Percentiles rank a stretch among this genome's conserved stretches.
These are phyloP conservation scores for Papilio glaucus DNA, from an alignment of 1,140 invertebrate genomes.

Conservation along the genomic window DNA sequence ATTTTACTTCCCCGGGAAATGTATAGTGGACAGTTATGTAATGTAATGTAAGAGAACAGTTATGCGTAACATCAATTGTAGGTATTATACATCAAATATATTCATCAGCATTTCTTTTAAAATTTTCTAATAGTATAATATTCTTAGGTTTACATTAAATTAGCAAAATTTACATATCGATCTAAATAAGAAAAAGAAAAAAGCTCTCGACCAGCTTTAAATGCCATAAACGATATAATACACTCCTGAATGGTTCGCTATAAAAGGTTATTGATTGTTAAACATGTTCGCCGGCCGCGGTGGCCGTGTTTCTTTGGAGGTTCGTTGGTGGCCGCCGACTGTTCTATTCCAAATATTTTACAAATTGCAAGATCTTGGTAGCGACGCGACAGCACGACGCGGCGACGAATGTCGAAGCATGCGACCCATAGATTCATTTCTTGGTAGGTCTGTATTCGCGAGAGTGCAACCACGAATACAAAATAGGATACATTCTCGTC, in stretches of 20 bases:
- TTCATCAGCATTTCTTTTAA: too few species aligned
- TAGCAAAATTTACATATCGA: background rate
- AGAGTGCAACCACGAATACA: conserved; percentile 35
- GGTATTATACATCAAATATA: too few species aligned
- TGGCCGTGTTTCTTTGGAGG: conserved; percentile 30
- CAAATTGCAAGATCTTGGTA: conserved; percentile 39
- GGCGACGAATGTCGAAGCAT: conserved; percentile 36
- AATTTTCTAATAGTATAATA: background rate
- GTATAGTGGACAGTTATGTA: too few species aligned
- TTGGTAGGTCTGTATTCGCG: conserved; percentile 33
- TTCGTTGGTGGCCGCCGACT: conserved; percentile 38
- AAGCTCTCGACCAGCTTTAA: conserved; percentile 7
- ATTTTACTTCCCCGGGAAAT: too few species aligned
- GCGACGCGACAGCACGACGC: conserved; percentile 38
- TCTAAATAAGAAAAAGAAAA: conserved; percentile 1
- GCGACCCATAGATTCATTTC: conserved; percentile 34
- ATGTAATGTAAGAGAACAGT: too few species aligned
- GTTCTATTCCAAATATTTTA: conserved; percentile 40
- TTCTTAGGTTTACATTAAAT: background rate
- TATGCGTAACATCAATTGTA: too few species aligned
- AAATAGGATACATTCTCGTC: background rate
- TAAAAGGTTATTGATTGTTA: conserved; percentile 29
- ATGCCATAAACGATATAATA: conserved; percentile 31
- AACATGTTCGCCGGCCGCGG: conserved; percentile 31
- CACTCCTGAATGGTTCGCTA: conserved; percentile 3